Evolutionary conservation across 2,797 vertebrate genomes (phyloP).

Genomic region (Chanos chanos): DNA sequence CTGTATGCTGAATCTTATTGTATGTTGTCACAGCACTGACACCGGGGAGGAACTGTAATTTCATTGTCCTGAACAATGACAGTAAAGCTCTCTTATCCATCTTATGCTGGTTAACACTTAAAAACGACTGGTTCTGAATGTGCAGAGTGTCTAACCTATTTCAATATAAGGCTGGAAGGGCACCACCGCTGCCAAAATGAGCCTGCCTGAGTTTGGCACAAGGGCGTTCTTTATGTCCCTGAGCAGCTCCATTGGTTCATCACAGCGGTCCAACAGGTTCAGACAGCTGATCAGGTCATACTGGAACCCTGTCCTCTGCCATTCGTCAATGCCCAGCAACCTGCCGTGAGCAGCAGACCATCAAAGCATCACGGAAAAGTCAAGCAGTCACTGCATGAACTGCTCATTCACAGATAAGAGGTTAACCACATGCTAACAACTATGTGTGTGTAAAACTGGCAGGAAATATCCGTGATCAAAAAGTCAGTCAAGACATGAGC

Average conservation of each 20-base stretch:
- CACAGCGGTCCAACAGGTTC: slow-evolving; percentile 94
- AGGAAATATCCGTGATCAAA: no score
- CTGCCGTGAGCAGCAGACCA: slow-evolving; percentile 47
- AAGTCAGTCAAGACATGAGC: no score
- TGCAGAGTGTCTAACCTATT: slow-evolving; percentile 75
- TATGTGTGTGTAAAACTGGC: no score
- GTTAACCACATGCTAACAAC: no score
- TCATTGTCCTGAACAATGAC: no score
- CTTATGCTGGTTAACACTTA: no score
- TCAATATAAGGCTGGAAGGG: slow-evolving; percentile 97
- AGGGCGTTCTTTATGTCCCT: slow-evolving; percentile 83
- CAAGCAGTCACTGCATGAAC: neutral
- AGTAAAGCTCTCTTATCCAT: no score
- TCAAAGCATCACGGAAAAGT: neutral
- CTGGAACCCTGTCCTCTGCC: slow-evolving; percentile 87
- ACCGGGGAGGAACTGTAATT: no score
- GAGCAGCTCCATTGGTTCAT: slow-evolving; percentile 86
- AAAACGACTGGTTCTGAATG: neutral
- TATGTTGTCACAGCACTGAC: no score
- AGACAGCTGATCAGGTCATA: slow-evolving; percentile 97
- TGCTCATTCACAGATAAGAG: neutral
- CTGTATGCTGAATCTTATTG: no score
- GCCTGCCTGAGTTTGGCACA: slow-evolving; percentile 83
- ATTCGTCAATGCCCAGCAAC: slow-evolving; percentile 86
- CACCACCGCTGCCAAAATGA: slow-evolving; percentile 87